Conservation (phyloP, 2,797 vertebrate genomes). For the Monodelphis domestica region DNA sequence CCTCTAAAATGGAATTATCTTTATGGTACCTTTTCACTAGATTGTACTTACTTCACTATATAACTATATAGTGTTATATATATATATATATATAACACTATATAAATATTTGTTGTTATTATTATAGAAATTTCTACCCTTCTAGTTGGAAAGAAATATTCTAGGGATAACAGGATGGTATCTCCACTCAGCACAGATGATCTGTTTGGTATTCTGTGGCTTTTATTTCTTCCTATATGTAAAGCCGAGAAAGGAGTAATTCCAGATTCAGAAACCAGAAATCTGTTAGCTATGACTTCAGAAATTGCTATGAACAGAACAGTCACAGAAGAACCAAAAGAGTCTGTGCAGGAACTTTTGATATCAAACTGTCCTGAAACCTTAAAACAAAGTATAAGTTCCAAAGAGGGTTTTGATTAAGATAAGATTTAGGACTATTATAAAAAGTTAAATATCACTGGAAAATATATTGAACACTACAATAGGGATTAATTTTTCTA, state of each 20-base stretch:
- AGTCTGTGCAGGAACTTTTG: constrained; percentile 19
- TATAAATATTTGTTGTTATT: neutral
- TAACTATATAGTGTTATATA: too few relatives aligned
- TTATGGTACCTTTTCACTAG: neutral
- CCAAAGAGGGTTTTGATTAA: constrained; percentile 38
- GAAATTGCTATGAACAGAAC: constrained; percentile 33
- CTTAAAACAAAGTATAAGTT: constrained; percentile 34
- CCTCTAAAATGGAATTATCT: neutral
- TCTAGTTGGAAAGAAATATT: neutral
- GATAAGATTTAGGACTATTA: constrained; percentile 25
- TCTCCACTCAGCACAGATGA: neutral
- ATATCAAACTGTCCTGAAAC: constrained; percentile 33
- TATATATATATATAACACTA: too few relatives aligned
- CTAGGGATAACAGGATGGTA: neutral
- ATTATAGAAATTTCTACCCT: neutral
- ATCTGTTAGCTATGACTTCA: neutral
- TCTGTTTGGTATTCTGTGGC: neutral
- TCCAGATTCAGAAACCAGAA: constrained; percentile 44
- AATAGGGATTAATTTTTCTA: neutral
- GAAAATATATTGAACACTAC: neutral
- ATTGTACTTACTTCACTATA: neutral
- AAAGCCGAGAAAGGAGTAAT: neutral
- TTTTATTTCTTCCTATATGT: neutral
- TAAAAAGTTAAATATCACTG: constrained; percentile 30
- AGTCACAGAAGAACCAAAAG: neutral